Base-by-base conservation (phyloP, 2,888 invertebrate species). In the Cheilosia urbana region DNA sequence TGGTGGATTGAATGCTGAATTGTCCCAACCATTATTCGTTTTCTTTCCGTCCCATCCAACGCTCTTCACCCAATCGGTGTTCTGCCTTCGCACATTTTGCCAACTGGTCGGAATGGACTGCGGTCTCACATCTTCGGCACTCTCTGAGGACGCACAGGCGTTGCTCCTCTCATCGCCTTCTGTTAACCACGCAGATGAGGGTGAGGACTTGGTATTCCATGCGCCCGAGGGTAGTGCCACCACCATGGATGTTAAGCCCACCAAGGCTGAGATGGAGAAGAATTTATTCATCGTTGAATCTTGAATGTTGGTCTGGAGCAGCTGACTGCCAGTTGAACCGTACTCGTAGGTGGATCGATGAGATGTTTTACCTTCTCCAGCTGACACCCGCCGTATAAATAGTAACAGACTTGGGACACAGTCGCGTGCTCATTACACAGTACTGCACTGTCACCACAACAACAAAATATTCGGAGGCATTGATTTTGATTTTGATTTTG, bases 21-120 rank as follows among this genome's bases (percentile, higher is more conserved):
- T 79, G 21, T 79, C 69, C 78, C 69, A 78, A 11, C 19, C 78
- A 9, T 57, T 63, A 27, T 47, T 42, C 27, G 40, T 1, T 15
- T 63, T 69, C 78, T 78, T 62, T 13, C 19, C 34, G 5, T 63
- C 53, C 84, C 84, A 79, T 24, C 84, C 84, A 34, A 13, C 13
- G 40, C 47, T 58, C 34, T 69, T 79, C 2, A 40, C 68, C 66
- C 66, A 77, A 13, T 60, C 51, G 4, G 21, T 24, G 55, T 19
- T 71, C 24, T 83, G 62, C 21, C 71, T 75, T 7, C 79, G 69
- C 1, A 84, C 53, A 30, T 75, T 65, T 11, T 84, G 84, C 84
- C 84, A 84, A 21, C 79, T 79, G 2, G 79, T 79, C 4, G 84
- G 84, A 5, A 84, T 66, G 2, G 79, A 69, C 11, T 78, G 66